These are phyloP conservation scores for Orchesella flavescens DNA, from an alignment of 2,888 invertebrate genomes.

Conservation along the genomic window DNA sequence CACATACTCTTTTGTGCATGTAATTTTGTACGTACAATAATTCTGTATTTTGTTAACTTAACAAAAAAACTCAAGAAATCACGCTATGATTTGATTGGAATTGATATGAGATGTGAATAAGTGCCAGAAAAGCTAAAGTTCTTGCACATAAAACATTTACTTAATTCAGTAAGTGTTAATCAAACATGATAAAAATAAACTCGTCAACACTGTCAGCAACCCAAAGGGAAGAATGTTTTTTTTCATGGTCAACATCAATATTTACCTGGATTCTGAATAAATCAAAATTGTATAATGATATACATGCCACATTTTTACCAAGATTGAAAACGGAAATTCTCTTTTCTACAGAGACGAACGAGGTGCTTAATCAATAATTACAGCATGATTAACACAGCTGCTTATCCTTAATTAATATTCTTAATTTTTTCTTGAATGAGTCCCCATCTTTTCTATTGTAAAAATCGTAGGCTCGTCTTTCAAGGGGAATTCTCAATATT, in stretches of 20 bases:
- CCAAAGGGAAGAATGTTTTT: conserved; percentile 19
- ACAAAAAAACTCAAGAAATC: conserved; percentile 17
- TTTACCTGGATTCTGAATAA: conserved; percentile 14
- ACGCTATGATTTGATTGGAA: conserved; percentile 20
- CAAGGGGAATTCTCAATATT: conserved; percentile 45
- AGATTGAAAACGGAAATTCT: neutral
- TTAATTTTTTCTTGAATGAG: conserved; percentile 1
- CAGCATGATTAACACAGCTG: conserved; percentile 28
- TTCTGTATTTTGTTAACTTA: neutral
- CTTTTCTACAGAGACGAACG: neutral
- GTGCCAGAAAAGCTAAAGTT: conserved; percentile 33
- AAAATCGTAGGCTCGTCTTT: conserved; percentile 6
- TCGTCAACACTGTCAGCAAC: conserved; percentile 1
- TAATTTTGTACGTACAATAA: neutral
- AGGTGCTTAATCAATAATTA: conserved; percentile 15
- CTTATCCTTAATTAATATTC: conserved; percentile 40
- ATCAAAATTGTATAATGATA: neutral
- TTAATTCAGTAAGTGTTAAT: neutral
- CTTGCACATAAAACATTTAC: neutral
- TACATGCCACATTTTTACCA: neutral
- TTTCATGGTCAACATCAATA: conserved; percentile 50
- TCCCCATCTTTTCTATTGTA: neutral
- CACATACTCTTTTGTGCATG: neutral
- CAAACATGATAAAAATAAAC: conserved; percentile 25
- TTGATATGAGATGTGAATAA: conserved; percentile 11